Conservation (phyloP, 2,113 vertebrate species). For the Rhadina sibilatrix region DNA sequence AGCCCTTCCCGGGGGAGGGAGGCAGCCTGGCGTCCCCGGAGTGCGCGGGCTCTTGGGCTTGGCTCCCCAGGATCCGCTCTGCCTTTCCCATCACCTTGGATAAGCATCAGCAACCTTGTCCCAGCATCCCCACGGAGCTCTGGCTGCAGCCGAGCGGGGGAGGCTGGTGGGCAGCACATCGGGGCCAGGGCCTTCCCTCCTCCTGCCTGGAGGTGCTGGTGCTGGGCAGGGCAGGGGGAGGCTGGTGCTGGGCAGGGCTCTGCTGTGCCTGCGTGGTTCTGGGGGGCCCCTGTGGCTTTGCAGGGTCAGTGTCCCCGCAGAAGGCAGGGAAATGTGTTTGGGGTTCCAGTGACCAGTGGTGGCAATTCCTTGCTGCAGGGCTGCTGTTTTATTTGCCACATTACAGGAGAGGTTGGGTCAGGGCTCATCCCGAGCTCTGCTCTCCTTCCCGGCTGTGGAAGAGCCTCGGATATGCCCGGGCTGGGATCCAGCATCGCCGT, state of each 20-base stretch:
- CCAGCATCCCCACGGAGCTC: rapidly evolving
- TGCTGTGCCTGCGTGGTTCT: background rate
- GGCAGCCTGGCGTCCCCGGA: background rate
- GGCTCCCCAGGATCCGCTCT: background rate
- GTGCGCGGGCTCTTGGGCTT: rapidly evolving
- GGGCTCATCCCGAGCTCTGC: rapidly evolving
- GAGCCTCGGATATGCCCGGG: background rate
- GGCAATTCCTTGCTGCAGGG: background rate
- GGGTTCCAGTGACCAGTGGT: rapidly evolving
- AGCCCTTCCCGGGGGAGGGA: background rate
- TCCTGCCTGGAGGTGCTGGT: background rate
- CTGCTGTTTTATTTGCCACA: background rate
- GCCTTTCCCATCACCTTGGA: background rate
- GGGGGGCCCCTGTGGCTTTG: background rate
- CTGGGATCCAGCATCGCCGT: rapidly evolving
- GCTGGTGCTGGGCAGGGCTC: background rate
- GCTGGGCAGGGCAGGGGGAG: background rate
- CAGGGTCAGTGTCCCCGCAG: background rate
- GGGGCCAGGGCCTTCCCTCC: background rate
- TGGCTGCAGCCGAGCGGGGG: rapidly evolving
- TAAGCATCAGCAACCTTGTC: background rate
- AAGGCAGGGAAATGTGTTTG: background rate
- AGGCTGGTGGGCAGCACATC: background rate
- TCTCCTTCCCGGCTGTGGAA: background rate
- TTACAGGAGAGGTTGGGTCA: background rate